phyloP scores from a whole-genome alignment of 2,888 invertebrate species.

The Athalia rosae region DNA sequence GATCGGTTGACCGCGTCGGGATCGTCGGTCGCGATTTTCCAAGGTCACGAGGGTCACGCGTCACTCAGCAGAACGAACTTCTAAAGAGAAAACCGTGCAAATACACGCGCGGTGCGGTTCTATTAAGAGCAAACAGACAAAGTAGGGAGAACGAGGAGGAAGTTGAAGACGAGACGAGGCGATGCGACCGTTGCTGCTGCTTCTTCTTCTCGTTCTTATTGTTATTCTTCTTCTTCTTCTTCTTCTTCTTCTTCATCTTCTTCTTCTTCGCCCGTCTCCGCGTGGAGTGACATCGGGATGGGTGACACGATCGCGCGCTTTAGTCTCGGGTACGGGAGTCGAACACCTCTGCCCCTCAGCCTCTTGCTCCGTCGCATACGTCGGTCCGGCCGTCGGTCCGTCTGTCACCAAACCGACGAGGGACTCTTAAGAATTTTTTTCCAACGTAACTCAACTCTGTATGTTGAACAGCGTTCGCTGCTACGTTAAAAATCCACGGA shows the following conservation, averaged over 20 bases:
- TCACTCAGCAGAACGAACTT: constrained; percentile 56
- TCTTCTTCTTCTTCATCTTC: too few relatives aligned
- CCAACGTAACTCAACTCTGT: background rate
- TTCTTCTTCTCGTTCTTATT: too few relatives aligned
- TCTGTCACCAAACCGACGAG: constrained; percentile 40
- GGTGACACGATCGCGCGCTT: constrained; percentile 37
- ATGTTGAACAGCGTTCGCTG: background rate
- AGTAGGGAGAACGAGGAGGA: background rate
- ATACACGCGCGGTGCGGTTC: constrained; percentile 52
- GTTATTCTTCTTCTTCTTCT: too few relatives aligned
- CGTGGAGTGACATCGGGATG: constrained; percentile 42
- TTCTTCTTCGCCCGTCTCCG: constrained; percentile 31
- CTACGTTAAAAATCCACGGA: constrained; percentile 7
- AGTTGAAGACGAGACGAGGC: constrained; percentile 76
- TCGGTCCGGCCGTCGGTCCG: constrained; percentile 30
- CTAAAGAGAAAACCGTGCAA: constrained; percentile 33
- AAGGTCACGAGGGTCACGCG: constrained; percentile 61
- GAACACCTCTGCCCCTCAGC: constrained; percentile 36
- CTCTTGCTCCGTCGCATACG: constrained; percentile 32
- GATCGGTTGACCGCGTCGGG: constrained; percentile 49
- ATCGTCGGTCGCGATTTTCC: constrained; percentile 35
- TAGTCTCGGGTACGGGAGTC: constrained; percentile 36
- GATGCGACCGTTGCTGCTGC: constrained; percentile 71
- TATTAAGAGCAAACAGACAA: constrained; percentile 61
- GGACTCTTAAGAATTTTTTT: constrained; percentile 35